Evolutionary conservation across 1,140 invertebrate genomes (phyloP).

Genomic region (Hycleus cichorii): DNA sequence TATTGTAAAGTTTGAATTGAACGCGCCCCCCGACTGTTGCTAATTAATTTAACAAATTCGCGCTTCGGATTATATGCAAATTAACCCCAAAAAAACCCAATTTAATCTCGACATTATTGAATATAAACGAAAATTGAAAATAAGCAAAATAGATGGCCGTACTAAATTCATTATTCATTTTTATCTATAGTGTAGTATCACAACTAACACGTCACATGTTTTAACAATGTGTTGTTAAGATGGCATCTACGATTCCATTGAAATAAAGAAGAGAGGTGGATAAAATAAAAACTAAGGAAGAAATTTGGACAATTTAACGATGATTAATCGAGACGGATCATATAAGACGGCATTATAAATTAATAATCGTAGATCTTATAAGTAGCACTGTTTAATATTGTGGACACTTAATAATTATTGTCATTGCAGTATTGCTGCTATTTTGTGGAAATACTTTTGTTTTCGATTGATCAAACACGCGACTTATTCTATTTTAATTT

Average conservation of each 20-base stretch:
- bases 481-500: no score
- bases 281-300: no score
- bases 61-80: no score
- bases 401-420: slow-evolving; percentile 21
- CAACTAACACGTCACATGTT: slow-evolving; percentile 17
- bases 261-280: slow-evolving; percentile 2
- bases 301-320: slow-evolving; percentile 22
- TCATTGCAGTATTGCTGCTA: slow-evolving; percentile 12
- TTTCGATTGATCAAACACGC: no score
- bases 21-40: no score
- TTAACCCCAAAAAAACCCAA: no score
- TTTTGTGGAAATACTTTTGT: no score
- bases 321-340: slow-evolving; percentile 21
- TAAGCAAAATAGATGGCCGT: background rate
- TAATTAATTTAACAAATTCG: no score
- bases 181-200: slow-evolving; percentile 20
- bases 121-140: no score
- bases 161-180: slow-evolving; percentile 22
- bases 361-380: slow-evolving; percentile 14
- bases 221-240: slow-evolving; percentile 26
- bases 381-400: slow-evolving; percentile 20
- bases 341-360: slow-evolving; percentile 17
- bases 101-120: no score
- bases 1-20: no score
- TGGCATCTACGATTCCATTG: slow-evolving; percentile 17